These are phyloP conservation scores for Microdon myrmicae DNA, from an alignment of 2,888 invertebrate species.

Conservation along the genomic window DNA sequence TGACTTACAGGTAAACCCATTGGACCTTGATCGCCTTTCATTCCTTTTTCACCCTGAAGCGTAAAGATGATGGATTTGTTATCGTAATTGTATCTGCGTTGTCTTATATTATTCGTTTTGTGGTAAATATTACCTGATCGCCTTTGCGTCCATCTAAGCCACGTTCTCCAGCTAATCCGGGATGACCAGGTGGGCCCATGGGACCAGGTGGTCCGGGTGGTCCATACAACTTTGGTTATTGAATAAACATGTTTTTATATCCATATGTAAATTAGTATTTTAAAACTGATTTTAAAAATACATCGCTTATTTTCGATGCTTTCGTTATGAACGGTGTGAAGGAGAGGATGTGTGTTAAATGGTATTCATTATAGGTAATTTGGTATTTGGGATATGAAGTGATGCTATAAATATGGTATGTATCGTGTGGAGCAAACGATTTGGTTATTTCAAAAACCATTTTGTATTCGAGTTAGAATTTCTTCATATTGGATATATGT, in stretches of 20 bases:
- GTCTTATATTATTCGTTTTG: constrained; percentile 11
- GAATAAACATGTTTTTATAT: no score
- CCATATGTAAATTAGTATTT: background rate
- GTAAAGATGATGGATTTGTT: constrained; percentile 51
- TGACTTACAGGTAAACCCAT: constrained; percentile 94
- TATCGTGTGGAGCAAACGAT: no score
- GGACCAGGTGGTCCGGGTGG: constrained; percentile 72
- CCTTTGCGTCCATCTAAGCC: constrained; percentile 84
- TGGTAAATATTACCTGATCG: constrained; percentile 77
- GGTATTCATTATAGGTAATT: no score
- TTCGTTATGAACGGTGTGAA: no score
- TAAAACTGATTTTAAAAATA: constrained; percentile 1
- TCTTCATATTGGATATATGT: background rate
- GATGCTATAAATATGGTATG: no score
- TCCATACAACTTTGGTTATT: constrained; percentile 69
- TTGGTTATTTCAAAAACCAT: background rate
- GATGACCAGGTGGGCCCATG: constrained; percentile 78
- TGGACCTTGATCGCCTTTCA: constrained; percentile 74
- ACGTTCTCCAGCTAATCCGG: constrained; percentile 68
- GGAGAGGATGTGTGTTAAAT: no score
- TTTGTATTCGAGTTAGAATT: background rate
- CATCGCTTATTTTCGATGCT: no score
- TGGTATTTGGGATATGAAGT: no score
- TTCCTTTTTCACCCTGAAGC: constrained; percentile 64
- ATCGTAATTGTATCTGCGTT: constrained; percentile 22